Base-by-base conservation (phyloP, 2,113 vertebrate species). In the Crotalus tigris region DNA sequence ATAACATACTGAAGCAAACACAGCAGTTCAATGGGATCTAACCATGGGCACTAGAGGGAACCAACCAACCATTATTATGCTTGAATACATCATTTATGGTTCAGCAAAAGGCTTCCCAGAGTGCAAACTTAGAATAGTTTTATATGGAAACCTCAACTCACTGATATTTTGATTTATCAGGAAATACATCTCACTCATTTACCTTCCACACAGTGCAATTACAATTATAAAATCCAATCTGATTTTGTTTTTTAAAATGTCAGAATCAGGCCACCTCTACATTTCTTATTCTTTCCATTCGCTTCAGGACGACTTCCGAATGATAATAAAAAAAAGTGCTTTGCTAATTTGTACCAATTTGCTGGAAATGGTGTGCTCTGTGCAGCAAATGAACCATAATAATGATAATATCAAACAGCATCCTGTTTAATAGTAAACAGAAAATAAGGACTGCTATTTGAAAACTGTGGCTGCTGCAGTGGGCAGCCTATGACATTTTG, bases 261-360 rank as follows among this genome's bases (percentile, higher is more conserved):
- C 49, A 61, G 29, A 59, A 87, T 24, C 29, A 44, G 11, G 39
- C n/a, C 29, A 26, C 2, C 39, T 24, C 46, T 61, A n/a, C 23
- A 93, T 81, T 53, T 58, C 85, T 90, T 51, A 39, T 44, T 39
- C 39, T 55, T 13, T 46, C 55, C n/a, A 57, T 17, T 59, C 54
- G 46, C 23, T 90, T 87, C 75, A 92, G 87, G 23, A 1, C 59
- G 55, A 87, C 59, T 93, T 89, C 88, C 53, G 58, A 93, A 94
- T 51, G 88, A 33, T 51, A 93, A 94, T 61, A 12, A 92, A 89
- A 81, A 57, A 57, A 57, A 57, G 54, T 23, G 85, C 29, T n/a
- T 91, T 64, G 46, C 21, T 86, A 26, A 69, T 94, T 94, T 95
- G 55, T 7, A 90, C 44, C 93, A 46, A 58, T 87, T 87, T 58